Evolutionary conservation across 30 jellyfish, hydroid and myxozoan genomes (phyloP).

Genomic region (Hydra vulgaris): DNA sequence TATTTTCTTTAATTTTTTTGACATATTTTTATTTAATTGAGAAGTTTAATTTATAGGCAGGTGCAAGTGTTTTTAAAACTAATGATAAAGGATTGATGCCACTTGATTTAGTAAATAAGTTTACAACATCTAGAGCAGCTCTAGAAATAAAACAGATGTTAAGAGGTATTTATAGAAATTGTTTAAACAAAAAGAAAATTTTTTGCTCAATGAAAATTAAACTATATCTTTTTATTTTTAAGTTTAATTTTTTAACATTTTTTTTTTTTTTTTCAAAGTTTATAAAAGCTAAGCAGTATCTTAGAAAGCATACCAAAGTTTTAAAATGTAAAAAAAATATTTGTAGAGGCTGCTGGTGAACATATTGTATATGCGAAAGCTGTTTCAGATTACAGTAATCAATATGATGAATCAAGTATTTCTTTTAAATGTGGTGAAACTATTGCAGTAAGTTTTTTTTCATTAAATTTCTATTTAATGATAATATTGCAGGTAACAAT

Average conservation of each 20-base stretch:
- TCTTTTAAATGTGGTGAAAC: constrained; percentile 67
- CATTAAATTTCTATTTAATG: too few relatives aligned
- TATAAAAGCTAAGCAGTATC: too few relatives aligned
- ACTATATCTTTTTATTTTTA: too few relatives aligned
- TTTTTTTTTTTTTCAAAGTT: too few relatives aligned
- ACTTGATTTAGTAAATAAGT: constrained; percentile 68
- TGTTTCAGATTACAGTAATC: constrained; percentile 45
- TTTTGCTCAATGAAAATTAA: too few relatives aligned
- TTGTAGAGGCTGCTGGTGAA: constrained; percentile 89
- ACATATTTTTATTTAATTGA: too few relatives aligned
- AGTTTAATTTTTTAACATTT: background rate
- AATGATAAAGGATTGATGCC: constrained; percentile 63
- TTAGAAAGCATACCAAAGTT: too few relatives aligned
- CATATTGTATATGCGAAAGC: constrained; percentile 63
- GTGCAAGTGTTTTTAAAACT: constrained; percentile 46
- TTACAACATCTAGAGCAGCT: constrained; percentile 80
- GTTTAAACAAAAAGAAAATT: too few relatives aligned
- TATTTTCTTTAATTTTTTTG: too few relatives aligned
- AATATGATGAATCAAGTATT: constrained; percentile 50
- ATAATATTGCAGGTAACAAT: too few relatives aligned
- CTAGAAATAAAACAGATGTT: constrained; percentile 63
- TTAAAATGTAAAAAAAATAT: too few relatives aligned
- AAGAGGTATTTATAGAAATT: constrained; percentile 32
- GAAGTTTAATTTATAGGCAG: constrained; percentile 40
- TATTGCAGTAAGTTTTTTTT: constrained; percentile 50